Evolutionary conservation across 1,140 invertebrate species (phyloP).

Genomic region (Drosophila navojoa): DNA sequence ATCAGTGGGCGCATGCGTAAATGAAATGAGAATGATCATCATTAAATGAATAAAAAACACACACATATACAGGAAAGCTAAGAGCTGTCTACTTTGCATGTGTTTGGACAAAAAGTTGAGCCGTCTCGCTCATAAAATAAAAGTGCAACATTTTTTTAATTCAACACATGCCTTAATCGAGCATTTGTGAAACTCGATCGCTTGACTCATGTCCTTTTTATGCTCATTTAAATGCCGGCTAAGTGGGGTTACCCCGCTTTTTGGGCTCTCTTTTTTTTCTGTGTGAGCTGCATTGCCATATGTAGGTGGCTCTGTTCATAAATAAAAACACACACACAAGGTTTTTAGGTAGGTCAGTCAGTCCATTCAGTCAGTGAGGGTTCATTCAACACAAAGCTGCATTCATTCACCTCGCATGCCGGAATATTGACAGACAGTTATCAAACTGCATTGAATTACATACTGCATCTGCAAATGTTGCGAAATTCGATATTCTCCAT

Average conservation of each 20-base stretch:
- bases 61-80: conserved; percentile 4
- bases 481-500: conserved; percentile 61
- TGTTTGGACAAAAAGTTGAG: conserved; percentile 13
- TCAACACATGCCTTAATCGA: conserved; percentile 78
- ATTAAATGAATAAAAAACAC: conserved; percentile 50
- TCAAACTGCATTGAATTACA: conserved; percentile 68
- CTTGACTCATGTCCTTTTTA: conserved; percentile 35
- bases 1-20: conserved; percentile 68
- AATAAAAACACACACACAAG: not conserved
- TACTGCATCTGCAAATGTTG: conserved; percentile 56
- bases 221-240: conserved; percentile 63
- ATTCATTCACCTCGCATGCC: conserved; percentile 55
- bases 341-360: conserved; percentile 35
- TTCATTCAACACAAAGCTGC: conserved; percentile 30
- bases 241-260: conserved; percentile 59
- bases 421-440: conserved; percentile 56
- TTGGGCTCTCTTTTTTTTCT: conserved; percentile 26
- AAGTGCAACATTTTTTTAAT: conserved; percentile 78
- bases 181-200: conserved; percentile 66
- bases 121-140: conserved; percentile 53
- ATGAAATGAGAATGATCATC: conserved; percentile 83
- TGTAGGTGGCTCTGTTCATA: conserved; percentile 14
- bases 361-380: conserved; percentile 45
- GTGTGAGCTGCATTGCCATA: conserved; percentile 31
- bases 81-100: conserved; percentile 19